Evolutionary conservation across 2,113 vertebrate genomes (phyloP).

Genomic region (Acrocephalus arundinaceus): DNA sequence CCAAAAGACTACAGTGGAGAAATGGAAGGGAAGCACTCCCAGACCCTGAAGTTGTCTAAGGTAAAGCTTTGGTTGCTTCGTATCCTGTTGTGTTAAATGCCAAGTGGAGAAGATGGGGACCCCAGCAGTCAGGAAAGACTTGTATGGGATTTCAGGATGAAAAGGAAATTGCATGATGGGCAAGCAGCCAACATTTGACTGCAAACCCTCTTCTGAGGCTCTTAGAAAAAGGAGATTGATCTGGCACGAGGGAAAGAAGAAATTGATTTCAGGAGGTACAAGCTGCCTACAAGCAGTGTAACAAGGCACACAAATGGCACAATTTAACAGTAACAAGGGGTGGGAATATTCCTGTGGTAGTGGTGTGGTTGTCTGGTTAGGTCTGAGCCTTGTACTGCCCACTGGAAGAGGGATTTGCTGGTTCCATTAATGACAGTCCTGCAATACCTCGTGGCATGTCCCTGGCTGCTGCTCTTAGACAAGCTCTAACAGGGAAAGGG

Average conservation of each 20-base stretch:
- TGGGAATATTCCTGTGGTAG: neutral
- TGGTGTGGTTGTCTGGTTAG: neutral
- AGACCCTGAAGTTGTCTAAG: constrained; percentile 89
- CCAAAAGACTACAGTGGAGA: constrained; percentile 92
- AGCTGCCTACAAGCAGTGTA: neutral
- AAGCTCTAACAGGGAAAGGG: neutral
- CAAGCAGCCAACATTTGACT: neutral
- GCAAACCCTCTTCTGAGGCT: neutral
- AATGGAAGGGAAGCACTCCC: constrained; percentile 89
- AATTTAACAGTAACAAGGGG: neutral
- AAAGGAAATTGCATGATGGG: constrained; percentile 18
- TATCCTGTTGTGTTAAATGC: neutral
- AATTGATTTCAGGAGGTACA: neutral
- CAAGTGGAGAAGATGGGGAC: neutral
- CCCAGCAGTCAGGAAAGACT: neutral
- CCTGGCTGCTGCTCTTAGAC: neutral
- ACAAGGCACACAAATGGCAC: neutral
- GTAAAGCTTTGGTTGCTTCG: constrained; percentile 59
- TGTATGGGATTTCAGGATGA: neutral
- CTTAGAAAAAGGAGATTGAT: constrained; percentile 16
- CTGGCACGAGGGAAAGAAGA: neutral
- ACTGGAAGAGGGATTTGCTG: neutral
- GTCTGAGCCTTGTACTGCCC: neutral
- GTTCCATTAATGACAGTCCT: neutral
- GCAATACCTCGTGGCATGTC: neutral